A percentile compares a stretch with the other conserved stretches of the same genome.
Evolutionary conservation across 1,140 invertebrate species (phyloP).

Genomic region (Drosophila ambigua): DNA sequence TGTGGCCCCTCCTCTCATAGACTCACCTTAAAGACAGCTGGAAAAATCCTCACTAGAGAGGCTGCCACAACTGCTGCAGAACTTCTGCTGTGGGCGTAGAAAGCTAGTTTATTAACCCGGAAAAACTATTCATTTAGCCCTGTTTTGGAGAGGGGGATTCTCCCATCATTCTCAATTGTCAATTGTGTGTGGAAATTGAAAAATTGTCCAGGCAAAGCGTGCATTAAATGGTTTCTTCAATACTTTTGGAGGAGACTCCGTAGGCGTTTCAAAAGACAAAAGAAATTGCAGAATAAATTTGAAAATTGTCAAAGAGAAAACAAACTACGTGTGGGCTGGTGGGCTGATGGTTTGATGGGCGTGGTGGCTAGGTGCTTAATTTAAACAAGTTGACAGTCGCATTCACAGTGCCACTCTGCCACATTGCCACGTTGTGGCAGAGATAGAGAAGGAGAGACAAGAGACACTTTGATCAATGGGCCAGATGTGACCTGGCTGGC

Average conservation of each 20-base stretch:
- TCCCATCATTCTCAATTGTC: slow-evolving; percentile 43
- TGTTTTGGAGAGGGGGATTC: neutral
- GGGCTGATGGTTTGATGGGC: slow-evolving; percentile 20
- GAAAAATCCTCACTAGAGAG: slow-evolving; percentile 64
- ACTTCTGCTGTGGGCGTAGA: slow-evolving; percentile 25
- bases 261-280: slow-evolving; percentile 54
- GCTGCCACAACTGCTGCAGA: neutral
- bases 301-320: slow-evolving; percentile 48
- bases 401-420: too few species aligned
- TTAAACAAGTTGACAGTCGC: slow-evolving; percentile 45
- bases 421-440: too few species aligned
- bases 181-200: slow-evolving; percentile 52
- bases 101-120: slow-evolving; percentile 51
- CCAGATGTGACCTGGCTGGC: slow-evolving; percentile 45
- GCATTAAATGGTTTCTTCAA: slow-evolving; percentile 45
- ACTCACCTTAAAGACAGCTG: slow-evolving; percentile 10
- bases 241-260: neutral
- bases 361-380: slow-evolving; percentile 48
- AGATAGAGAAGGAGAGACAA: neutral
- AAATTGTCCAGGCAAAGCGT: slow-evolving; percentile 37
- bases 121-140: slow-evolving; percentile 27
- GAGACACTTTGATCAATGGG: slow-evolving; percentile 51
- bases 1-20: neutral
- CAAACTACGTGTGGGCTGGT: slow-evolving; percentile 25
- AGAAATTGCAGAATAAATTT: slow-evolving; percentile 60